Evolutionary conservation across 2,113 vertebrate genomes (phyloP).

Genomic region (Nibea coibor): DNA sequence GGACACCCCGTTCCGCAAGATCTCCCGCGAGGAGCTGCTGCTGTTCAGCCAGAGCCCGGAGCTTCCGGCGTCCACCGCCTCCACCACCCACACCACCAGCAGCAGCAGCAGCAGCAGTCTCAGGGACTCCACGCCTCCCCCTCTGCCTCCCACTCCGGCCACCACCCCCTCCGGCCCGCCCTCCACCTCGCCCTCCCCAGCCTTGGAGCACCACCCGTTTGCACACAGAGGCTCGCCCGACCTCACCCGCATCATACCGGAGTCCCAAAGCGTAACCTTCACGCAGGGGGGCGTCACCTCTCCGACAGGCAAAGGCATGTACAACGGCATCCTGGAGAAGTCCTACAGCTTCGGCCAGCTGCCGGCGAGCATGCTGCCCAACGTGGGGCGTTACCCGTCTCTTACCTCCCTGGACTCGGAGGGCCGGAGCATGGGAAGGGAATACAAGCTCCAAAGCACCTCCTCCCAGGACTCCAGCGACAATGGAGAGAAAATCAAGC

Average conservation of each 20-base stretch:
- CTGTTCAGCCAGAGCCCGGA: constrained; percentile 86
- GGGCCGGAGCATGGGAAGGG: constrained; percentile 84
- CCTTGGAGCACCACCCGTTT: constrained; percentile 84
- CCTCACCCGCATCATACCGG: constrained; percentile 86
- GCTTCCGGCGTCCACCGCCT: constrained; percentile 71
- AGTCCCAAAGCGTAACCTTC: constrained; percentile 92
- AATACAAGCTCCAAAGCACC: constrained; percentile 89
- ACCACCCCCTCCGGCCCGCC: constrained; percentile 84
- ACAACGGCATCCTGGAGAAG: constrained; percentile 98
- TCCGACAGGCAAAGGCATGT: constrained; percentile 85
- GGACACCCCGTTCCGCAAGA: constrained; percentile 89
- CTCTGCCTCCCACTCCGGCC: constrained; percentile 71
- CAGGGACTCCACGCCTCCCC: constrained; percentile 84
- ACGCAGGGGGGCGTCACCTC: constrained; percentile 71
- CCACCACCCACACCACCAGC: constrained; percentile 50
- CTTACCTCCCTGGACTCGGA: constrained; percentile 89
- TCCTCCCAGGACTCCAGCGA: constrained; percentile 93
- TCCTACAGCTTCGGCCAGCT: constrained; percentile 97
- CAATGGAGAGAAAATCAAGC: constrained; percentile 93
- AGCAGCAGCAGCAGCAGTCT: constrained; percentile 65
- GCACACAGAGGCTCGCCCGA: constrained; percentile 89
- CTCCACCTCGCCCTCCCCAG: constrained; percentile 75
- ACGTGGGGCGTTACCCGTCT: constrained; percentile 89
- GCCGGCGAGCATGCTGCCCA: constrained; percentile 83
- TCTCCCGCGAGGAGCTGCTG: constrained; percentile 92